Percentiles rank a stretch among this genome's conserved stretches.
Evolutionary conservation across 2,113 vertebrate species (phyloP).

Genomic region (Tachysurus vachellii): DNA sequence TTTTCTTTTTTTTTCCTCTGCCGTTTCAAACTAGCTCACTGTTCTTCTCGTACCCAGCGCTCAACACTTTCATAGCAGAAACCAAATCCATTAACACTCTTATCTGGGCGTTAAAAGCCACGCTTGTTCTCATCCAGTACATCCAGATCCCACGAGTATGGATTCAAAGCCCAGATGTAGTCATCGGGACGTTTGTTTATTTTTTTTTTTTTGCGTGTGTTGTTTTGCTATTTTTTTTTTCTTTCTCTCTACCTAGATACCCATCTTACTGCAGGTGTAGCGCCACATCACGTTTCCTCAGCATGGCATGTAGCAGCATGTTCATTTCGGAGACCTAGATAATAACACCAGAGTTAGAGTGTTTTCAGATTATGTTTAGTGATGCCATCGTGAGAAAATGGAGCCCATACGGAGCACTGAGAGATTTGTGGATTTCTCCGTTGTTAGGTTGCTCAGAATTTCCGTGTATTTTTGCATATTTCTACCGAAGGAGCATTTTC

Average conservation of each 20-base stretch:
- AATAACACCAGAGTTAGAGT: not conserved
- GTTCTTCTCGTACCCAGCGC: constrained; percentile 36
- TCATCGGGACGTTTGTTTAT: not conserved
- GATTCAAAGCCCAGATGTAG: constrained; percentile 9
- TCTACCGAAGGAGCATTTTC: not conserved
- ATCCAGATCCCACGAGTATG: constrained; percentile 13
- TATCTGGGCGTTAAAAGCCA: constrained; percentile 18
- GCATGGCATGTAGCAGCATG: not conserved
- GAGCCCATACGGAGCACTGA: not conserved
- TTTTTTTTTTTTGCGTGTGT: not conserved
- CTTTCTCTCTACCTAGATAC: constrained; percentile 1
- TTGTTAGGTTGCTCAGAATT: not conserved
- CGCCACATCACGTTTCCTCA: not conserved
- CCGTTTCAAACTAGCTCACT: constrained; percentile 43
- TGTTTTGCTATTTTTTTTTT: not conserved
- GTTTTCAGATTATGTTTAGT: not conserved
- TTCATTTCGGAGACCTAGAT: not conserved
- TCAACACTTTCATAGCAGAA: constrained; percentile 35
- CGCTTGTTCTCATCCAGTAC: constrained; percentile 61
- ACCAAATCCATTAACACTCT: constrained; percentile 33
- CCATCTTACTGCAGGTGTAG: not conserved
- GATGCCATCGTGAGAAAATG: constrained; percentile 4
- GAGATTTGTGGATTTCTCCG: not conserved
- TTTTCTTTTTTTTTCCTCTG: not conserved
- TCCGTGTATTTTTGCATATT: not conserved